These are phyloP conservation scores for Micromys minutus DNA, from an alignment of 2,113 vertebrate genomes.

Conservation along the genomic window DNA sequence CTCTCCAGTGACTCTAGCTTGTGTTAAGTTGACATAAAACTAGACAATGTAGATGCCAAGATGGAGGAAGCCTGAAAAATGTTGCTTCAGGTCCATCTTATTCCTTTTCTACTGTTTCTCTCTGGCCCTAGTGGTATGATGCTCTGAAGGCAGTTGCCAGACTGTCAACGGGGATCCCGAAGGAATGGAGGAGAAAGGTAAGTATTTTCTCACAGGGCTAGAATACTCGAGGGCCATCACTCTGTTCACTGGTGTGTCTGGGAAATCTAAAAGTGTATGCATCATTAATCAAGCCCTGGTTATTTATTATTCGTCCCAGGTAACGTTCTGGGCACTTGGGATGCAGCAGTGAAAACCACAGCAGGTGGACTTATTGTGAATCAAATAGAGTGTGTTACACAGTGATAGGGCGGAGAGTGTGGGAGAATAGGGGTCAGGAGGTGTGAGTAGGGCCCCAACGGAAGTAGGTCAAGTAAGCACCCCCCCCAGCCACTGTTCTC, in stretches of 20 bases:
- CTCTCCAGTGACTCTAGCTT: neutral
- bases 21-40: neutral
- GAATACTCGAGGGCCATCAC: neutral
- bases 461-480: neutral
- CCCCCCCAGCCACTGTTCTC: no score
- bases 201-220: neutral
- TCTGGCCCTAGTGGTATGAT: conserved; percentile 94
- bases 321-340: neutral
- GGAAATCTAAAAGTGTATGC: conserved; percentile 5
- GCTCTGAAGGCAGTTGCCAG: conserved; percentile 97
- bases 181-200: conserved; percentile 98
- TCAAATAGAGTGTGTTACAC: conserved; percentile 35
- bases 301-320: neutral
- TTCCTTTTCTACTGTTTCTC: conserved; percentile 39
- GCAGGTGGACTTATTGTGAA: neutral
- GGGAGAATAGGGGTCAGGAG: neutral
- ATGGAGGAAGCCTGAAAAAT: neutral
- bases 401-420: neutral
- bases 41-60: neutral
- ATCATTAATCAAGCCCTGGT: neutral
- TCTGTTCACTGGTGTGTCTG: neutral
- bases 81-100: neutral
- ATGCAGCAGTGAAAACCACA: neutral
- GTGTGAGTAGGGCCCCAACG: neutral
- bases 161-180: conserved; percentile 95